Conservation (phyloP, 2,113 vertebrate species). For the Neofelis nebulosa region DNA sequence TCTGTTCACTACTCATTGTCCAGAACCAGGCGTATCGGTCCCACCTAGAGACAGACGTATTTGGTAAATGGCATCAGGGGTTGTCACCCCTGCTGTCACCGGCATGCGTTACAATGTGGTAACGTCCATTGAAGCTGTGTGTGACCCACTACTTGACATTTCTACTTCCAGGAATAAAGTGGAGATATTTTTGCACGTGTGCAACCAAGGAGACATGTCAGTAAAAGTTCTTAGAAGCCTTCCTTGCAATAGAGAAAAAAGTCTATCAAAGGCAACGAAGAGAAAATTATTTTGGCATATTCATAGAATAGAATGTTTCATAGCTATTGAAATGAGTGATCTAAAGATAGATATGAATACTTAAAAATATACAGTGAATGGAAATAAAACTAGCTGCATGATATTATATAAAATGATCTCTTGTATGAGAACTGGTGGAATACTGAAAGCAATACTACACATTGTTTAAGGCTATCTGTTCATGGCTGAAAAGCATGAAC, state of each 20-base stretch:
- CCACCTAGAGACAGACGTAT: background rate
- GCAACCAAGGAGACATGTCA: background rate
- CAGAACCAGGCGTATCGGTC: background rate
- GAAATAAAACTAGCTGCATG: background rate
- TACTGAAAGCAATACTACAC: background rate
- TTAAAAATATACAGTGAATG: background rate
- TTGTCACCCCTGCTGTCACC: background rate
- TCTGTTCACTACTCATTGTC: background rate
- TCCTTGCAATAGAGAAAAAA: background rate
- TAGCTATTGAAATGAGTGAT: background rate
- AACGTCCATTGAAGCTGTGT: background rate
- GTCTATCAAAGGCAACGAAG: background rate
- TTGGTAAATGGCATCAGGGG: background rate
- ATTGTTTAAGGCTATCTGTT: background rate
- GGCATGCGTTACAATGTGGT: background rate
- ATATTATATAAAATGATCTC: background rate
- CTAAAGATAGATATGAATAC: background rate
- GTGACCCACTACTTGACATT: background rate
- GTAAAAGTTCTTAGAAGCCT: background rate
- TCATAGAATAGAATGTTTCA: background rate
- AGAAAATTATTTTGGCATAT: background rate
- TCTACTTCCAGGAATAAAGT: background rate
- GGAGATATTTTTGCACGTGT: background rate
- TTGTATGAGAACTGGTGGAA: background rate
- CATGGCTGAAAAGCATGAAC: background rate